phyloP scores from a whole-genome alignment of 2,797 vertebrate genomes.

The Tragopan temminckii region DNA sequence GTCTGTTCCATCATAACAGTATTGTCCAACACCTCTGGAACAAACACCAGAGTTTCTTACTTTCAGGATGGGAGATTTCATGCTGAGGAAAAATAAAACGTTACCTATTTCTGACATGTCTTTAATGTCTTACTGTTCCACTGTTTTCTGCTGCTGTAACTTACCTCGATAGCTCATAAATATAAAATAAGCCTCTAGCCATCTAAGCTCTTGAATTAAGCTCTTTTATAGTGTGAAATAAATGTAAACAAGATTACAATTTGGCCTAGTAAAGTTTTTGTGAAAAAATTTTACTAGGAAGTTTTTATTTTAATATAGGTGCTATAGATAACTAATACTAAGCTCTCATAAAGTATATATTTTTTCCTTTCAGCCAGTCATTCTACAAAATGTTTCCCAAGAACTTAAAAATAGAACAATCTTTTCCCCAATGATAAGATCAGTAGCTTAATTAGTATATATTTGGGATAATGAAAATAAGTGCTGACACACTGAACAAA shows the following conservation, averaged over 20 bases:
- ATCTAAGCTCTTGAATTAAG: not conserved
- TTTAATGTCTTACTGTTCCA: not conserved
- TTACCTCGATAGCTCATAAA: not conserved
- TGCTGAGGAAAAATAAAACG: not conserved
- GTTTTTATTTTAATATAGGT: not conserved
- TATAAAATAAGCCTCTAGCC: not conserved
- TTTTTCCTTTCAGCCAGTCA: not conserved
- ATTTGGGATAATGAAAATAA: not conserved
- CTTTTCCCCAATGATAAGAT: not conserved
- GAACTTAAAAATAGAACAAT: not conserved
- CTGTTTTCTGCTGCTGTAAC: not conserved
- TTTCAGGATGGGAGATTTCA: not conserved
- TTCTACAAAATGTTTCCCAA: not conserved
- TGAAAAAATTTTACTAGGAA: not conserved
- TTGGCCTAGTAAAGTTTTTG: not conserved
- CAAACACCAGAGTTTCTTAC: not conserved
- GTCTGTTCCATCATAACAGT: not conserved
- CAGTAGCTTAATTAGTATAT: not conserved
- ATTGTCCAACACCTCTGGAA: not conserved
- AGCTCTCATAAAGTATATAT: not conserved
- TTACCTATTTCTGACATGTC: not conserved
- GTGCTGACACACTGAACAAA: not conserved
- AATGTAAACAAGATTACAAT: conserved; percentile 1
- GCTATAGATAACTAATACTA: not conserved
- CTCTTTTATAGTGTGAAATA: not conserved